Base-by-base conservation (phyloP, 2,113 vertebrate species). In the Carettochelys insculpta region DNA sequence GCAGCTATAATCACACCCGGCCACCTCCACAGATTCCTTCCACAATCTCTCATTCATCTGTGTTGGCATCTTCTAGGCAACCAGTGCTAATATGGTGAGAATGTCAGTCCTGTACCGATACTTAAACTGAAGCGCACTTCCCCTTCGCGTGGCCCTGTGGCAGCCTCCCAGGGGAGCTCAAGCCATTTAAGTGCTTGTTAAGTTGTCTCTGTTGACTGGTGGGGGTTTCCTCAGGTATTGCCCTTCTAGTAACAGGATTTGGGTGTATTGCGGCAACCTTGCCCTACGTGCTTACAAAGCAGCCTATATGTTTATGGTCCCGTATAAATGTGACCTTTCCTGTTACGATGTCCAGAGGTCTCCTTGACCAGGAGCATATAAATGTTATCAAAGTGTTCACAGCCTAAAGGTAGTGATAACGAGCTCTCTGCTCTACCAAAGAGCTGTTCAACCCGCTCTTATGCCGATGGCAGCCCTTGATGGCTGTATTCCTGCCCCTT, bases 351-450 rank as follows among this genome's bases (percentile, higher is more conserved):
- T 82, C 90, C 8, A 77, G 81, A 54, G 84, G 24, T 31, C 75
- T 24, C 1, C 0, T 11, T 80, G 1, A 0, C 47, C 85, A 51
- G 38, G 0, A 1, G 25, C 58, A 2, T 2, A 45, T 16, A n/a
- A 85, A 89, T 13, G 0, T 78, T 31, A 1, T 31, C 20, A 2
- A 38, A 34, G 20, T 50, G 25, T 16, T 41, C 3, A 1, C 24
- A 4, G 73, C 56, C 73, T 31, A 56, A 16, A n/a, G 17, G 31
- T 43, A 4, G 11, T 45, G 45, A 76, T 53, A 68, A 68, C 71
- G 65, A n/a, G 65, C 58, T 61, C 38, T 43, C 50, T 5, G 5
- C 80, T 16, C 22, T 81, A 77, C 50, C 51, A 10, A 6, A 81
- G 2, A 13, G 50, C 54, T 13, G 71, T 75, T 75, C 24, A 75